These are phyloP conservation scores for Mixornis gularis DNA, from an alignment of 2,113 vertebrate species.

Conservation along the genomic window DNA sequence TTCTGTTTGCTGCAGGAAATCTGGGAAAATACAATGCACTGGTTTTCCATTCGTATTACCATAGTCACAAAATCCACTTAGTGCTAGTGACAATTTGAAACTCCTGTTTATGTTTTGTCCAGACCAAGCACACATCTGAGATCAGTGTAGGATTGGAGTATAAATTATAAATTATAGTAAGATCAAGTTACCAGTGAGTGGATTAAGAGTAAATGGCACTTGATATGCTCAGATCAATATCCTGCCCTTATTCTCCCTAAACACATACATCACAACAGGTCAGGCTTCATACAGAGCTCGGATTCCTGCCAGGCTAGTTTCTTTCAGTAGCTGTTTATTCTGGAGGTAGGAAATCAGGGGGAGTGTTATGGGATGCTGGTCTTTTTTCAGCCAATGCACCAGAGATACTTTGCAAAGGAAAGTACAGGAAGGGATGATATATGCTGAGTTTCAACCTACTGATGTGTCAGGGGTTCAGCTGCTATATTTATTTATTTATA, in stretches of 20 bases:
- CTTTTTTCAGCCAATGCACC: background rate
- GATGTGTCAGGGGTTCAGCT: background rate
- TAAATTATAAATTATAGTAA: background rate
- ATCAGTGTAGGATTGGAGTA: background rate
- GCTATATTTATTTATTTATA: background rate
- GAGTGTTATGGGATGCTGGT: background rate
- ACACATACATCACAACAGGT: background rate
- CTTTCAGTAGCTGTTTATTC: background rate
- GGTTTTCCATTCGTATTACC: background rate
- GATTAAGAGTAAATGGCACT: background rate
- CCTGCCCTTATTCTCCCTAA: background rate
- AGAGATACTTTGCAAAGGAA: background rate
- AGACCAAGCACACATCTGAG: background rate
- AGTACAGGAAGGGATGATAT: background rate
- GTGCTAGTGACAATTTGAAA: background rate
- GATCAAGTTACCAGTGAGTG: background rate
- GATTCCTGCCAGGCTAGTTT: background rate
- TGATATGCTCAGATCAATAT: slow-evolving; percentile 9
- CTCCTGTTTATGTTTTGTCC: background rate
- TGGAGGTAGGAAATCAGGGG: background rate
- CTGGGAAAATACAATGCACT: background rate
- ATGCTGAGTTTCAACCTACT: background rate
- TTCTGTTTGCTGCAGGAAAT: background rate
- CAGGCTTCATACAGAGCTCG: background rate
- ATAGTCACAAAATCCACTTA: background rate